phyloP scores from a whole-genome alignment of 2,888 invertebrate species.

The Oxycera nigricornis region DNA sequence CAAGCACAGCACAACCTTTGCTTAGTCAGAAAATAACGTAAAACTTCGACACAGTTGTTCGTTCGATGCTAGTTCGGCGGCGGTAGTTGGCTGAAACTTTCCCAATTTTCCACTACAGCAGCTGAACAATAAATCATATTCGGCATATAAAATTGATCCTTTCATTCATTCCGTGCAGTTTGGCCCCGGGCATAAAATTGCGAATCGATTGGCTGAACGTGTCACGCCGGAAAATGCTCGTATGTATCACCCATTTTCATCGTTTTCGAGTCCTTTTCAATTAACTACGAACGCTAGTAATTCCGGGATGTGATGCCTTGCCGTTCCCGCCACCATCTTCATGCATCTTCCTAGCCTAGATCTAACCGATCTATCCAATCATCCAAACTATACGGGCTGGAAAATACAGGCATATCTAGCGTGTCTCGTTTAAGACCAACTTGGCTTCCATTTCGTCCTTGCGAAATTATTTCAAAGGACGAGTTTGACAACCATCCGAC shows the following conservation, averaged over 20 bases:
- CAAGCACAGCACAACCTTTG: not conserved
- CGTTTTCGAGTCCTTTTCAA: conserved; percentile 27
- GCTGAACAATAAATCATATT: conserved; percentile 30
- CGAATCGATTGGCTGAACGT: conserved; percentile 33
- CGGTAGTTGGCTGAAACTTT: conserved; percentile 18
- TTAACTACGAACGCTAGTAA: conserved; percentile 7
- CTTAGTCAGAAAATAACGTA: not conserved
- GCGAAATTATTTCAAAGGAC: not conserved
- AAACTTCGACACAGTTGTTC: conserved; percentile 1
- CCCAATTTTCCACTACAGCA: conserved; percentile 22
- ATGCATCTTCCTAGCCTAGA: not conserved
- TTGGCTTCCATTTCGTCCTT: not conserved
- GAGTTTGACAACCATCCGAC: not conserved
- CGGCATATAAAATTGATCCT: conserved; percentile 4
- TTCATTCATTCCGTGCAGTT: not conserved
- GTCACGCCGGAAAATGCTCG: conserved; percentile 23
- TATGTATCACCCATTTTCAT: conserved; percentile 18
- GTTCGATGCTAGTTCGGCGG: not conserved
- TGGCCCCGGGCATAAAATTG: conserved; percentile 12
- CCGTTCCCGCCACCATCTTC: too few relatives aligned
- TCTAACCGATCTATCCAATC: conserved; percentile 5
- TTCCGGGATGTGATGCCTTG: not conserved
- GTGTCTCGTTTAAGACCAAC: not conserved
- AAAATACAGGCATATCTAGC: not conserved
- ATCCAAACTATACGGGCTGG: not conserved